A percentile compares a stretch with the other conserved stretches of the same genome.
phyloP scores from a whole-genome alignment of 1,140 invertebrate genomes.

The Phymorhynchus buccinoides region DNA sequence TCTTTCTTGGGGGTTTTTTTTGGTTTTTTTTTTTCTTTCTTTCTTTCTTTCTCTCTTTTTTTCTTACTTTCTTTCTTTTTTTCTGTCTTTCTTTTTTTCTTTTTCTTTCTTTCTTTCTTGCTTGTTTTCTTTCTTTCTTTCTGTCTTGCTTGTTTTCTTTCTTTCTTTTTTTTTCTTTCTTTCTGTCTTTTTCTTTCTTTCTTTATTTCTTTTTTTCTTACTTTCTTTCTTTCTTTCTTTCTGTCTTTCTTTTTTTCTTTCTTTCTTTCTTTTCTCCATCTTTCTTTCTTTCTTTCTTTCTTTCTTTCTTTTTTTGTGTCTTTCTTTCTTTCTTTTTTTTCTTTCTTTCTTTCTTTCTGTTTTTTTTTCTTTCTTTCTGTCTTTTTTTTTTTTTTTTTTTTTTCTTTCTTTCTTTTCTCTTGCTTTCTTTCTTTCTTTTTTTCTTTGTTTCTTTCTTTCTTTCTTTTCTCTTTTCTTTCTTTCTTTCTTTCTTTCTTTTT shows the following conservation, averaged over 20 bases:
- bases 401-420: background rate
- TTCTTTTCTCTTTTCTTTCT: background rate
- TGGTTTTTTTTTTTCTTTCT: background rate
- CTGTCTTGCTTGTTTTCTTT: too few species aligned
- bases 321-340: background rate
- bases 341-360: background rate
- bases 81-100: background rate
- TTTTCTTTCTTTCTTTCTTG: too few species aligned
- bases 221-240: too few species aligned
- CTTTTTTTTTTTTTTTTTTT: background rate
- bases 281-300: background rate
- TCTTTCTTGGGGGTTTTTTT: too few species aligned
- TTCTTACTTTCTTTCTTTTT: background rate
- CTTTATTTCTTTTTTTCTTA: too few species aligned
- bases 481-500: background rate
- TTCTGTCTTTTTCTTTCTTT: too few species aligned
- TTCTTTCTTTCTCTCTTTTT: background rate
- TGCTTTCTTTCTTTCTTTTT: background rate
- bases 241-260: background rate
- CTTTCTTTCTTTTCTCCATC: background rate
- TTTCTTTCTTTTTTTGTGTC: background rate
- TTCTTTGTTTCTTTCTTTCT: background rate
- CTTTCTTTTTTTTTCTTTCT: too few species aligned
- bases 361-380: background rate
- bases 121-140: background rate